Evolutionary conservation across 2,113 vertebrate genomes (phyloP), one percentile per base, ranked within the genome.

Genomic region (Sander lucioperca): DNA sequence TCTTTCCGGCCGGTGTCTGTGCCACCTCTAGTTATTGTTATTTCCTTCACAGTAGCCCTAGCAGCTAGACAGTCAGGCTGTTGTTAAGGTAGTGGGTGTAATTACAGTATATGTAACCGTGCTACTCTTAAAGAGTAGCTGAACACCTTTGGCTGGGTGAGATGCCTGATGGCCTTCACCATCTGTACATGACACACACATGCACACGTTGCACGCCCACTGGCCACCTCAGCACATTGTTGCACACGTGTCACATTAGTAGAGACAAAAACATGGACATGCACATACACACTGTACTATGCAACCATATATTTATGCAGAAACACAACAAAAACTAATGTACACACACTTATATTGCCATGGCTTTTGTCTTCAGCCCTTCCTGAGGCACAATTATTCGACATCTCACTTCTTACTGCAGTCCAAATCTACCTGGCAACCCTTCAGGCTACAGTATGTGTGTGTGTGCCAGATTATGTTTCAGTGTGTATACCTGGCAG

Each of bases 81-180:
- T 7, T 57, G 21, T 81, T 74, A 77, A 25, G 45, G 62, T 48
- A 80, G 59, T 73, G 59, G 61, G 74, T 75, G 61, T 90, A 85
- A 86, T 90, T 92, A 27, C 27, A 27, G 27, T 27, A 74, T 78
- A 84, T 85, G 85, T 84, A 77, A 58, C 73, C 54, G 45, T 74
- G 71, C n/a, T 63, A 10, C 54, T 77, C 79, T 91, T 89, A 92
- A 93, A 86, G 86, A 91, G 63, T 77, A 80, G 56, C 69, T 87
- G 53, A 75, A 85, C 45, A 11, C 80, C 74, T 83, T 93, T 90
- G 86, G 89, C 84, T 77, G 69, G 68, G 43, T 63, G 72, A 63
- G 67, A 23, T 58, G 63, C 39, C 69, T 74, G 62, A 57, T 74
- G 79, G 82, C 81, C 65, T 51, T 47, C 64, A 75, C 91, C 90